These are phyloP conservation scores for Acrocephalus scirpaceus DNA, from an alignment of 2,797 vertebrate species.

Conservation along the genomic window DNA sequence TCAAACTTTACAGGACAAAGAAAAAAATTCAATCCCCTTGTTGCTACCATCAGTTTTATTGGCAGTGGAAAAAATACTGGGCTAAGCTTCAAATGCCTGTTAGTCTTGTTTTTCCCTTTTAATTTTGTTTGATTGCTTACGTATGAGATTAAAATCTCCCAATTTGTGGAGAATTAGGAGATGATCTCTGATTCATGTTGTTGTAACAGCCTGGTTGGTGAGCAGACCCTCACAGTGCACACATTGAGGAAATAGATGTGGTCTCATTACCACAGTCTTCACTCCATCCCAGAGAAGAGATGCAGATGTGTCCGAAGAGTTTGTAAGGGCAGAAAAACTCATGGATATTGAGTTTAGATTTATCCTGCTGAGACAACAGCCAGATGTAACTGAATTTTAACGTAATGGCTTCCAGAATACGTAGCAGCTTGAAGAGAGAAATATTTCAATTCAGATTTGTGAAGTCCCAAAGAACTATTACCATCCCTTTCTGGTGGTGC, in stretches of 20 bases:
- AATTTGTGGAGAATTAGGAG: neutral
- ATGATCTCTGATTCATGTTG: neutral
- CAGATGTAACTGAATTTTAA: neutral
- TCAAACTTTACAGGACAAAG: neutral
- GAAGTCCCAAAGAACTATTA: neutral
- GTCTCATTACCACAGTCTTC: neutral
- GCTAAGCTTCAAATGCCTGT: neutral
- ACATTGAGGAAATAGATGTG: neutral
- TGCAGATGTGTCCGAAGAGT: neutral
- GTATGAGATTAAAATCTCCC: neutral
- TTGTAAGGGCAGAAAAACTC: neutral
- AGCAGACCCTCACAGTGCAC: neutral
- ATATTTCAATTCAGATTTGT: neutral
- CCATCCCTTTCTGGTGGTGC: neutral
- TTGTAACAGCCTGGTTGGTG: neutral
- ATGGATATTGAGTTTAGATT: neutral
- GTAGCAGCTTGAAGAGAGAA: neutral
- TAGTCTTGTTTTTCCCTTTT: neutral
- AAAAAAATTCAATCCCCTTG: neutral
- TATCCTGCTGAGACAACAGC: neutral
- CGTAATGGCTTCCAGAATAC: neutral
- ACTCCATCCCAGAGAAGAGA: neutral
- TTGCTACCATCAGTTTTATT: neutral
- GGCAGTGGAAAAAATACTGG: neutral
- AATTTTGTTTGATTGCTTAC: neutral